Base-by-base conservation (phyloP, 2,113 vertebrate species). In the Maccullochella peelii region DNA sequence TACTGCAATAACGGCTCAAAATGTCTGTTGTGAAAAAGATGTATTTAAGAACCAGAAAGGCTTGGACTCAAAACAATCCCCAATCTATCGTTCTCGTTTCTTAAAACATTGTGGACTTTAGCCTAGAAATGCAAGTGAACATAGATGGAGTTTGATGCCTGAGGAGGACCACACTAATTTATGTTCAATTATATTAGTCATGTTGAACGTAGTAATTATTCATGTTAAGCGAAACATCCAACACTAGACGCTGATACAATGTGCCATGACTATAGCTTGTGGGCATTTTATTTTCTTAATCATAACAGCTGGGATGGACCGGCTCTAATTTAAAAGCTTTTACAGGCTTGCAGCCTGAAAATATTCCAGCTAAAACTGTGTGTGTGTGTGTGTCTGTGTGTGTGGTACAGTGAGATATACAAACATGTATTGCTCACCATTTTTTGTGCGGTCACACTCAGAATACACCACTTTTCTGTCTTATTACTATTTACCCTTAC, bases 151-250 rank as follows among this genome's bases (percentile, higher is more conserved):
- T 81, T 21, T 66, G 36, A 83, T 52, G 88, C 92, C 92, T 18
- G 80, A 87, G 90, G 91, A 91, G 5, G 57, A 15, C 49, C 10
- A 20, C 20, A 20, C 80, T 88, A 89, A 93, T 91, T 91, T 89
- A 86, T 91, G 88, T 91, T 87, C 75, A 84, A 91, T 91, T 90
- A 90, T 90, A 93, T 93, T 90, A 94, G 86, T 93, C 89, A 86
- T 88, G 91, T 90, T 87, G 80, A 88, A 89, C 57, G 83, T 57
- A 77, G 89, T 91, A 93, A 93, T 92, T 89, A 85, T 86, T 88
- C 81, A 71, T 87, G 83, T 93, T 90, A 85, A 91, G 78, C 67
- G 1, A 89, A 91, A 92, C 87, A 87, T 85, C 82, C 66, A 65
- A 18, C 79, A 58, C 49, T 49, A 73, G 69, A 77, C 36, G 52